Percentiles rank a stretch among this genome's conserved stretches.
phyloP scores from a whole-genome alignment of 2,797 vertebrate genomes.

The Chloroceryle inda region DNA sequence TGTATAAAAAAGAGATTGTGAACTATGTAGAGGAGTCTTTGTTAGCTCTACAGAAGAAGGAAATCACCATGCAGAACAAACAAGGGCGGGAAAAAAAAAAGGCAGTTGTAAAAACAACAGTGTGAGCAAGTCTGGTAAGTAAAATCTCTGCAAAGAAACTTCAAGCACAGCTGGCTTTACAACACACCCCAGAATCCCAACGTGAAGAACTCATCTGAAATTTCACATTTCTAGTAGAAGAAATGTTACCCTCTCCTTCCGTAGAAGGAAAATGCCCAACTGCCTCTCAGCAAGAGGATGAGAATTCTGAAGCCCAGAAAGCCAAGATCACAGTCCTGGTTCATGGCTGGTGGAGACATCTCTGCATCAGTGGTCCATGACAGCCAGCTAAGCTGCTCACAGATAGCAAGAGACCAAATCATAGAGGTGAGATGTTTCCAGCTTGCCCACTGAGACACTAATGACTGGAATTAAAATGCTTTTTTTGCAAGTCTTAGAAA shows the following conservation, averaged over 20 bases:
- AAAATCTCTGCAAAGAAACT: neutral
- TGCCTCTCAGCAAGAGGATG: neutral
- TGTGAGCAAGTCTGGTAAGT: neutral
- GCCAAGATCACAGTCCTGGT: neutral
- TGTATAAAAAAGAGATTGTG: neutral
- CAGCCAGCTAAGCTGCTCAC: neutral
- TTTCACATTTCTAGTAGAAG: neutral
- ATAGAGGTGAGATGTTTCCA: neutral
- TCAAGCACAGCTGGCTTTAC: neutral
- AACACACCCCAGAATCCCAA: neutral
- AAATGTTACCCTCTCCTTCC: neutral
- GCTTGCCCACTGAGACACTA: neutral
- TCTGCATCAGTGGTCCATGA: neutral
- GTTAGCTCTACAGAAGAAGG: neutral
- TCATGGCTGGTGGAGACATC: neutral
- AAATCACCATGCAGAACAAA: neutral
- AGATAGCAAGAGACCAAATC: neutral
- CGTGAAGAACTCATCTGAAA: neutral
- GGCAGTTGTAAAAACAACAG: neutral
- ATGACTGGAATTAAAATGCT: neutral
- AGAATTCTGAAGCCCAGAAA: neutral
- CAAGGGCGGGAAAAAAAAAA: neutral
- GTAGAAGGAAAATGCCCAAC: rapidly evolving
- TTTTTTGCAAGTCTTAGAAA: neutral
- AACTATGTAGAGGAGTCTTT: neutral